Evolutionary conservation across 2,113 vertebrate genomes (phyloP), one percentile per base, ranked within the genome.

Genomic region (Vicugna pacos): DNA sequence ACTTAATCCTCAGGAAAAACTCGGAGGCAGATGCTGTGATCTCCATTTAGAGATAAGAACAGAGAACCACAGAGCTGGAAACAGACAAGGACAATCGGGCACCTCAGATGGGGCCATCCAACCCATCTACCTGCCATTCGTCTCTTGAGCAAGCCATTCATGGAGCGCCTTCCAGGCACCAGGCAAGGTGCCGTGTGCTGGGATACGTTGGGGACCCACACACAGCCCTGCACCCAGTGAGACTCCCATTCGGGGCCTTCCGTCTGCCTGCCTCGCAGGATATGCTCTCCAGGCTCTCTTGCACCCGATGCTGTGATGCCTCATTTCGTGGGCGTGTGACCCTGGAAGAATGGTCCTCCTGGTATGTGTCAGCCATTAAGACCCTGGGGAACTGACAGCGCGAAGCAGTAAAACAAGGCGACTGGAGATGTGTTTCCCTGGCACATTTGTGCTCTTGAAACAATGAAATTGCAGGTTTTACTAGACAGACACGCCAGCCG

Each of bases 401-500:
- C 16, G 20, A 28, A 72, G 54, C 22, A 0, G 15, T 65, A 84
- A 69, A 81, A 90, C 93, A 86, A 80, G 82, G 88, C 46, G 2
- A 16, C 8, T 0, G 2, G 96, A 95, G 84, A 64, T 38, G 48
- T 38, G 50, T 87, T 80, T 94, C 80, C 69, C 82, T 69, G 46
- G 73, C 75, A 67, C 6, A 0, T 48, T 1, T 60, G 77, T 69
- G 86, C 89, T 93, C 84, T 70, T 50, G 17, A 93, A 87, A 92
- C 91, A 70, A 75, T 62, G 83, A 67, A 95, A 95, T 80, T 72
- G 52, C 32, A 58, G 80, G 76, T 94, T 96, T 94, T 81, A 32
- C 81, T 65, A 80, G 75, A 46, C n/a, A 83, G 85, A 87, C 48
- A 5, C 7, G 83, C 69, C 73, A 42, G 46, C 62, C 13, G 0